Evolutionary conservation across 2,113 vertebrate species (phyloP).

Genomic region (Mugil cephalus): DNA sequence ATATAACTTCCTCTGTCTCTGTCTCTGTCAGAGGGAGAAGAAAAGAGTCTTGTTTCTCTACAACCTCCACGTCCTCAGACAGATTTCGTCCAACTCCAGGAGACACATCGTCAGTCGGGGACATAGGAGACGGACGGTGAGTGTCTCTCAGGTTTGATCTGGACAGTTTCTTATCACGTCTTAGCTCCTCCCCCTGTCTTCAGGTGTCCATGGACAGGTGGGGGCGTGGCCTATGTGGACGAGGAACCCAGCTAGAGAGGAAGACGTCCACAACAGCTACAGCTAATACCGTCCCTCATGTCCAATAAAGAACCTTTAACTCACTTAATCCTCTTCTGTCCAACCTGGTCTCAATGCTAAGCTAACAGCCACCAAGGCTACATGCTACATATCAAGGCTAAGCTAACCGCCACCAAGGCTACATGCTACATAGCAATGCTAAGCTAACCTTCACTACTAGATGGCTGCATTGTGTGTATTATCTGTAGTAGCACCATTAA

Average conservation of each 20-base stretch:
- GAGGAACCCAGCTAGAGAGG: not conserved
- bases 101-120: conserved; percentile 48
- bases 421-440: too few relatives aligned
- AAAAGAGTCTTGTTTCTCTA: conserved; percentile 88
- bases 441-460: too few relatives aligned
- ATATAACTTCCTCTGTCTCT: too few relatives aligned
- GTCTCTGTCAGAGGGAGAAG: conserved; percentile 88
- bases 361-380: too few relatives aligned
- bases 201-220: conserved; percentile 47
- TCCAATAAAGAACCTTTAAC: too few relatives aligned
- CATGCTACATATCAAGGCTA: too few relatives aligned
- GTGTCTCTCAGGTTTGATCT: not conserved
- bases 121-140: conserved; percentile 47
- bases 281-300: too few relatives aligned
- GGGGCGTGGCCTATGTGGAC: not conserved
- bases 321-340: too few relatives aligned
- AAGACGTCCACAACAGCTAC: not conserved
- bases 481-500: too few relatives aligned
- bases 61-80: conserved; percentile 85
- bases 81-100: conserved; percentile 71
- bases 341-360: too few relatives aligned
- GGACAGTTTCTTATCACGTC: not conserved
- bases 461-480: too few relatives aligned
- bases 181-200: not conserved
- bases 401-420: too few relatives aligned